Evolutionary conservation across 1,140 invertebrate species (phyloP), one percentile per base, ranked within the genome.

Genomic region (Drosophila pruinosa): DNA sequence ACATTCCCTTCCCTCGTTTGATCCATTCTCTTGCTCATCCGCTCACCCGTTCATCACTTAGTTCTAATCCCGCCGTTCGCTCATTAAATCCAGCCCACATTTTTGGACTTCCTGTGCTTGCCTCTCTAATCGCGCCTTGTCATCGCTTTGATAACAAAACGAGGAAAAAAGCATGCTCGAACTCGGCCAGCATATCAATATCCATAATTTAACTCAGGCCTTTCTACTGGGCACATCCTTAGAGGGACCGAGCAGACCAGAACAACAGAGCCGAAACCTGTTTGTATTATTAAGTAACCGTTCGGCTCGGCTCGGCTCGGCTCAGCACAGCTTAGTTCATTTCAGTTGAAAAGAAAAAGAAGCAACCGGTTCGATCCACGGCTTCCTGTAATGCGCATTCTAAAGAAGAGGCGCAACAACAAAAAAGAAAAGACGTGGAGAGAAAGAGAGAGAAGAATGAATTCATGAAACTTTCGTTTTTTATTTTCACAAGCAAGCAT

Each of bases 201-300:
- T 86, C 80, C 73, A 85, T 86, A 80, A 75, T 77, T 76, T 80
- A 73, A 72, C 72, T 63, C 54, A 56, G n/a, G 69, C 62, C 69
- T 53, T 67, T 72, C 62, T 67, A 34, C 17, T 58, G 19, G 2
- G 50, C 12, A 4, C 70, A 67, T 75, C 63, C 73, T 75, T 62
- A 39, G 67, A 54, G 48, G 63, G 69, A 36, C n/a, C 43, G 10
- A 12, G 28, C 43, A 58, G 39, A 26, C 7, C 4, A 41, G 21
- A 22, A 50, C 22, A 53, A 56, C 7, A 4, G 19, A 36, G 36
- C 45, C 38, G 61, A 85, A 85, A 85, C 81, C 81, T 67, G 81
- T 86, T 85, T 85, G 81, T 73, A 81, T 86, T 85, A 85, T 85
- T 85, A 81, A 85, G 81, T 85, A 85, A 85, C 81, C 73, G 61